A percentile compares a stretch with the other conserved stretches of the same genome.
These are phyloP conservation scores for Hemichromis elongatus DNA, from an alignment of 2,113 vertebrate species.

Conservation along the genomic window DNA sequence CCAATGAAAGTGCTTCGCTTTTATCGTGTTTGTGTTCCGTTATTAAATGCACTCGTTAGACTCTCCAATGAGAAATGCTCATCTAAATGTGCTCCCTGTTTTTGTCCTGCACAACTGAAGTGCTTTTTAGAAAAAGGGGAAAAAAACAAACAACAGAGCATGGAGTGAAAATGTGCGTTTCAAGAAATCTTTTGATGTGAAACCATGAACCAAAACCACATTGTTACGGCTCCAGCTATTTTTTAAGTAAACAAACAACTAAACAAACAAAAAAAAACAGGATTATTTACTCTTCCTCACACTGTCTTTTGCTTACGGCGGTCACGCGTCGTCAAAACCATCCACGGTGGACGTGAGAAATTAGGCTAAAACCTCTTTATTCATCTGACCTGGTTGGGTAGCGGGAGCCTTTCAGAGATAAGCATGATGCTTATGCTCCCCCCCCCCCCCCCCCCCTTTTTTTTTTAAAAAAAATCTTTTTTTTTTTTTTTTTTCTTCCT, in stretches of 20 bases:
- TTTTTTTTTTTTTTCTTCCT: too few relatives aligned
- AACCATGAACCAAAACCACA: not conserved
- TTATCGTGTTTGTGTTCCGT: not conserved
- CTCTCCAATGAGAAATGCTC: not conserved
- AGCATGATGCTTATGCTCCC: constrained; percentile 53
- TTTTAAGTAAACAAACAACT: not conserved
- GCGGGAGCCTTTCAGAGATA: constrained; percentile 61
- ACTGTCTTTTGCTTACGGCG: not conserved
- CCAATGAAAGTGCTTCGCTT: not conserved
- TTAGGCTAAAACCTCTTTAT: constrained; percentile 72
- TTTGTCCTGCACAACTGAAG: not conserved
- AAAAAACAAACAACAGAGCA: not conserved
- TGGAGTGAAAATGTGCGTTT: not conserved
- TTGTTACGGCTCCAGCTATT: not conserved
- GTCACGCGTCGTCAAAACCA: constrained; percentile 7
- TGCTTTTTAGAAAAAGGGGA: not conserved
- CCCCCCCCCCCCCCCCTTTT: constrained; percentile 30
- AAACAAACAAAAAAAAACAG: not conserved
- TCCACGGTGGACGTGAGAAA: constrained; percentile 48
- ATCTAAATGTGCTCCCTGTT: not conserved
- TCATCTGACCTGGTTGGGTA: constrained; percentile 59
- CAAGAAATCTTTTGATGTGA: constrained; percentile 10
- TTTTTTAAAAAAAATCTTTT: too few relatives aligned
- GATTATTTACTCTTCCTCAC: constrained; percentile 17
- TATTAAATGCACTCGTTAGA: not conserved